phyloP scores from a whole-genome alignment of 2,797 vertebrate genomes.

The Pseudomugil gertrudae region DNA sequence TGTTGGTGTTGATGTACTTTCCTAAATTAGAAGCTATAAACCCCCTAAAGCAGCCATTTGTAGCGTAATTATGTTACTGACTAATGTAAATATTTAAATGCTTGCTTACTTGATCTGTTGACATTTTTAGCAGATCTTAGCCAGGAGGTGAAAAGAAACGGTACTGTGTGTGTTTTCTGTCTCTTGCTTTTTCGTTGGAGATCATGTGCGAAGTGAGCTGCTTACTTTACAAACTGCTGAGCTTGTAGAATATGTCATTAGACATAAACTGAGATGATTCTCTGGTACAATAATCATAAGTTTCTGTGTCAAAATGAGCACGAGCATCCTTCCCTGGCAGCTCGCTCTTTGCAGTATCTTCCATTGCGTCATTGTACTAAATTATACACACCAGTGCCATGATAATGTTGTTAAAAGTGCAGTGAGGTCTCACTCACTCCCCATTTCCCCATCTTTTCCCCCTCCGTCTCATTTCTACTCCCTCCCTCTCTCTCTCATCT shows the following conservation, averaged over 20 bases:
- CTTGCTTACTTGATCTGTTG: conserved; percentile 19
- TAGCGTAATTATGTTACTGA: conserved; percentile 12
- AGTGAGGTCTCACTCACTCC: conserved; percentile 66
- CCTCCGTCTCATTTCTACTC: neutral
- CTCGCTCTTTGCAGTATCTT: conserved; percentile 53
- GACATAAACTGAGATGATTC: conserved; percentile 1
- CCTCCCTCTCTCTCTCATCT: conserved; percentile 17
- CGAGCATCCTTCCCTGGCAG: conserved; percentile 34
- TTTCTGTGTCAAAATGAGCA: conserved; percentile 27
- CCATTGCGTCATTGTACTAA: conserved; percentile 74
- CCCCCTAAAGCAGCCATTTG: conserved; percentile 35
- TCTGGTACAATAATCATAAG: conserved; percentile 10
- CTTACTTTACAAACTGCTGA: neutral
- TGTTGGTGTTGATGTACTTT: conserved; percentile 40
- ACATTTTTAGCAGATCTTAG: conserved; percentile 1
- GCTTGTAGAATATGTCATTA: neutral
- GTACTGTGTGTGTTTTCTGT: neutral
- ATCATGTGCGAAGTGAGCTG: neutral
- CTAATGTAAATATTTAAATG: conserved; percentile 35
- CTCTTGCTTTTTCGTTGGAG: neutral
- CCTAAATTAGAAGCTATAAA: conserved; percentile 20
- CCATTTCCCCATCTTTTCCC: conserved; percentile 34
- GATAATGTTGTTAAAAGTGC: conserved; percentile 80
- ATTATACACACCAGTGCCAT: conserved; percentile 76
- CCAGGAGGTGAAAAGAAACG: conserved; percentile 8